Evolutionary conservation across 2,797 vertebrate genomes (phyloP).

Genomic region (Neosalanx taihuensis): DNA sequence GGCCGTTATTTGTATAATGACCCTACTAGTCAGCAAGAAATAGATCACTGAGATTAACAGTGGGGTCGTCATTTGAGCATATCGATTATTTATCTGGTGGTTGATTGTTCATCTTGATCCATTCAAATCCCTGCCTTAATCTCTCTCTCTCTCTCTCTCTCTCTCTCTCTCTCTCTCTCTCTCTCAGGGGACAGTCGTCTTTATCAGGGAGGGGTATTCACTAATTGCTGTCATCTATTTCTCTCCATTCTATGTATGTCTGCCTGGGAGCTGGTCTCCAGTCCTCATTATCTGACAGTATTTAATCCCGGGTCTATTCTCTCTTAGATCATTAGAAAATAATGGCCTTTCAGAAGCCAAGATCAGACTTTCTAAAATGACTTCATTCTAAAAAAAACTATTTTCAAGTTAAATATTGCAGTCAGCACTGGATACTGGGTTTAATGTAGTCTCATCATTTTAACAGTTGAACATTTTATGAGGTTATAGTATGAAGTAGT

Average conservation of each 20-base stretch:
- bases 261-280: constrained; percentile 4
- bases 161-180: neutral
- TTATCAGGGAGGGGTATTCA: neutral
- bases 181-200: neutral
- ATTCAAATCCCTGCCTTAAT: neutral
- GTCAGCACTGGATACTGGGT: too few relatives aligned
- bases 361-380: neutral
- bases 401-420: too few relatives aligned
- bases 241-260: neutral
- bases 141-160: neutral
- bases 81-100: neutral
- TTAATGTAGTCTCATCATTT: too few relatives aligned
- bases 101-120: neutral
- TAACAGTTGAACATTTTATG: too few relatives aligned
- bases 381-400: neutral
- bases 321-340: neutral
- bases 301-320: neutral
- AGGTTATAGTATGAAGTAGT: too few relatives aligned
- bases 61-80: neutral
- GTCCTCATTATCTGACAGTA: constrained; percentile 9
- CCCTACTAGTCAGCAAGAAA: neutral
- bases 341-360: neutral
- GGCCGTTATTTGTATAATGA: neutral
- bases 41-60: neutral
- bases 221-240: neutral